Percentiles rank a stretch among this genome's conserved stretches.
These are phyloP conservation scores for Danio jaintianensis DNA, from an alignment of 2,797 vertebrate genomes.

Conservation along the genomic window DNA sequence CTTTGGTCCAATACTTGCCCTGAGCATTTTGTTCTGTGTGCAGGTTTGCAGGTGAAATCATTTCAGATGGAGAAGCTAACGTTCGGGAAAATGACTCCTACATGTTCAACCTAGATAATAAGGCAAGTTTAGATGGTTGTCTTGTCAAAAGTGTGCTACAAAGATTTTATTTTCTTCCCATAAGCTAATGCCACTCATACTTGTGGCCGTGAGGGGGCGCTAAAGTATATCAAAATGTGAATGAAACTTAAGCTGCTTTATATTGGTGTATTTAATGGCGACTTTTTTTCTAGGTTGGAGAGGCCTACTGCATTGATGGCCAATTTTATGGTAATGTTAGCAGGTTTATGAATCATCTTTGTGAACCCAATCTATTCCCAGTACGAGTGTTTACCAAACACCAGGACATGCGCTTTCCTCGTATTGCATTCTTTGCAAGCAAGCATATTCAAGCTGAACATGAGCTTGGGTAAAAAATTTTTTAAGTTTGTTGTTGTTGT, in stretches of 20 bases:
- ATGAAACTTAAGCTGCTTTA: background rate
- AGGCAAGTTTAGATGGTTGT: conserved; percentile 76
- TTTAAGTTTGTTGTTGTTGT: background rate
- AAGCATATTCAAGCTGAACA: conserved; percentile 86
- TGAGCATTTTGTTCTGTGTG: conserved; percentile 34
- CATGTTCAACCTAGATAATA: conserved; percentile 96
- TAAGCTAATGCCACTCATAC: background rate
- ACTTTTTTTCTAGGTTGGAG: conserved; percentile 82
- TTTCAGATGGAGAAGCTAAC: conserved; percentile 91
- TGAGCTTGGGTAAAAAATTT: conserved; percentile 86
- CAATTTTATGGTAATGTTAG: conserved; percentile 94
- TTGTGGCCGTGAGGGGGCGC: conserved; percentile 44
- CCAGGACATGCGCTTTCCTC: conserved; percentile 94
- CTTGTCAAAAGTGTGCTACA: background rate
- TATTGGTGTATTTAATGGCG: conserved; percentile 2
- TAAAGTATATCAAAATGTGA: conserved; percentile 13
- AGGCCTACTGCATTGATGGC: conserved; percentile 93
- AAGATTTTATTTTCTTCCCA: background rate
- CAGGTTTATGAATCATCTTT: conserved; percentile 97
- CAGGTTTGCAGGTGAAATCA: conserved; percentile 95
- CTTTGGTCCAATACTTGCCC: conserved; percentile 37
- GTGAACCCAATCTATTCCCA: conserved; percentile 92
- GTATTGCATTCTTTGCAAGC: conserved; percentile 93
- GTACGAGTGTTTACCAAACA: conserved; percentile 95
- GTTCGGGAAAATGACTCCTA: conserved; percentile 93